Evolutionary conservation across 2,113 vertebrate species (phyloP), one percentile per base, ranked within the genome.

Genomic region (Eonycteris spelaea): DNA sequence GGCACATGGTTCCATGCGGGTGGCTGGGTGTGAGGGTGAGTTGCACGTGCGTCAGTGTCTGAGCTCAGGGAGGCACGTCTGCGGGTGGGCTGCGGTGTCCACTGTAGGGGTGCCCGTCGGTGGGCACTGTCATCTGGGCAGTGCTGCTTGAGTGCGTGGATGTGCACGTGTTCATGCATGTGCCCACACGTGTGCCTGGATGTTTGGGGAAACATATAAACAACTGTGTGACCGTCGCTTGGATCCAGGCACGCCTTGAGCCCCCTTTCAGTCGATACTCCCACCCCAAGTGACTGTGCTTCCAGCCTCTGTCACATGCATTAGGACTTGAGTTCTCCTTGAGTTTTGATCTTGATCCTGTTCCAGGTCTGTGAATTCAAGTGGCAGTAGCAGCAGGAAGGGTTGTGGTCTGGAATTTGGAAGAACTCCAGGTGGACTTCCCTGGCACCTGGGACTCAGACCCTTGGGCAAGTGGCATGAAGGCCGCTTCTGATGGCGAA

Each of bases 371-470:
- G 53, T 26, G 33, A 26, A 18, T 15, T 79, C 28, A 26, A 86
- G 92, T 51, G 43, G 40, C 15, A 59, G 53, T 22, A 35, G 59
- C 45, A 67, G 55, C 77, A 92, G 61, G 3, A 70, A 35, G 40
- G 70, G 61, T 3, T 24, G 74, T 68, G 63, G 91, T 35, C 73
- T 82, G 80, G 18, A 45, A 57, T 63, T 59, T 70, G 61, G 82
- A 86, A 91, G 86, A 68, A 90, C 80, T 93, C 43, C 40, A 38
- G 57, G 68, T 38, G 45, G n/a, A 57, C 22, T 33, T 83, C 15
- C 33, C 38, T 77, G 83, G 19, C 61, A 38, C 30, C 45, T 30
- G 55, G 48, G 38, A 18, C 45, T 28, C 18, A 21, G 53, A 6
- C 38, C 28, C 35, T 61, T 28, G 30, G 18, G 84, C 45, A 90